Base-by-base conservation (phyloP, 2,888 invertebrate species). In the Acheta domesticus region DNA sequence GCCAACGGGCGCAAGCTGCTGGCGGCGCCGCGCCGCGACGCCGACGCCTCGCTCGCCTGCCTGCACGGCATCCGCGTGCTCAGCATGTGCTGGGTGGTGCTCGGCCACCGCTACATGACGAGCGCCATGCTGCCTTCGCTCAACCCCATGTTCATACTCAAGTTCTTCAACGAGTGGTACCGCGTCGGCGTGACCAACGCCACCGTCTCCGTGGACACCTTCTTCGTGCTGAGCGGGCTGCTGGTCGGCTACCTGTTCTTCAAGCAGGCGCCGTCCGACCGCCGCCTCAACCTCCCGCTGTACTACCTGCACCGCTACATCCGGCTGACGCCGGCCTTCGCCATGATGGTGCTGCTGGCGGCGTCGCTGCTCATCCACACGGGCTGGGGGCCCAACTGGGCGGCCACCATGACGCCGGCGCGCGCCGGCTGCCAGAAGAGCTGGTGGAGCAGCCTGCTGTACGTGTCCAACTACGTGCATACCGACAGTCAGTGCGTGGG, bases 141-240 rank as follows among this genome's bases (percentile, higher is more conserved):
- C 78, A 88, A 88, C 83, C 83, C 85, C 14, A 82, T 86, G 81
- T 86, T 86, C 79, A 11, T 49, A 1, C 86, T 86, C 77, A 81
- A 88, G 88, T 86, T 86, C 85, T 80, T 85, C 1, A 79, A 84
- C 80, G 83, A 86, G 20, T 86, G 87, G 85, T 82, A 84, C 49
- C 86, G 87, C 49, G 84, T 88, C 75, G 83, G 87, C 16, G 84
- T 89, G 62, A 84, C 87, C 8, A 86, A 86, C 79, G 87, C 87
- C 0, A 86, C 88, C 2, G 85, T 88, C 74, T 89, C 91, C 1
- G 91, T 92, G 0, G 92, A 92, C 80, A 91, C 91, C 0, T 92
- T 92, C 85, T 91, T 92, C 84, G 85, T 90, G 36, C 85, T 92
- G 83, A 91, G 91, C 82, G 92, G 92, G 11, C 85, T 92, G 75